These are phyloP conservation scores for Dreissena polymorpha DNA, from an alignment of 1,140 invertebrate genomes.

Conservation along the genomic window DNA sequence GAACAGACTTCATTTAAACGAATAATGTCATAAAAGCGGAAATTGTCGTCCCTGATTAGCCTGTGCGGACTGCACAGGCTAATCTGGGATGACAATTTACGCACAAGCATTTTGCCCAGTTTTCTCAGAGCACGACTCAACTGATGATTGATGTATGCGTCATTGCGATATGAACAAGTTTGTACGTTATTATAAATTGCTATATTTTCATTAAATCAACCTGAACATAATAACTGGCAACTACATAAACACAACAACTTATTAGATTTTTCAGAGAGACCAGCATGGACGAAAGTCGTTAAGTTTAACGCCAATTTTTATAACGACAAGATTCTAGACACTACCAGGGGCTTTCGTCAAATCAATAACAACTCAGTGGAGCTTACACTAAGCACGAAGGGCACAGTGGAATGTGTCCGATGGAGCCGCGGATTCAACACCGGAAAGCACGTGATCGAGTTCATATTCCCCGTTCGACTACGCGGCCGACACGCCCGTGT, in stretches of 20 bases:
- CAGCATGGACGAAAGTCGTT: conserved; percentile 45
- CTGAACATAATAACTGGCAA: neutral
- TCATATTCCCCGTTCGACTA: conserved; percentile 55
- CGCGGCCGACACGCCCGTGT: conserved; percentile 48
- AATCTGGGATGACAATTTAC: no score
- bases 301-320: conserved; percentile 7
- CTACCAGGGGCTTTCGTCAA: conserved; percentile 33
- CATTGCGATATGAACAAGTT: no score
- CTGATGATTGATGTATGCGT: no score
- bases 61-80: no score
- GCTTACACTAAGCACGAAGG: neutral
- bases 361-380: conserved; percentile 49
- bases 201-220: neutral
- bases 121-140: no score
- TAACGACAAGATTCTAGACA: conserved; percentile 35
- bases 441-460: conserved; percentile 62
- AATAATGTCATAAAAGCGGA: no score
- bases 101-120: no score
- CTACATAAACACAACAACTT: neutral
- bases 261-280: conserved; percentile 14
- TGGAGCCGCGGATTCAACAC: conserved; percentile 39
- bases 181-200: neutral
- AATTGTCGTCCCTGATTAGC: no score
- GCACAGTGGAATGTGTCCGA: conserved; percentile 30
- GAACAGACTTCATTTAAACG: no score